These are phyloP conservation scores for Halictus quadricinctus DNA, from an alignment of 2,888 invertebrate genomes.

Conservation along the genomic window DNA sequence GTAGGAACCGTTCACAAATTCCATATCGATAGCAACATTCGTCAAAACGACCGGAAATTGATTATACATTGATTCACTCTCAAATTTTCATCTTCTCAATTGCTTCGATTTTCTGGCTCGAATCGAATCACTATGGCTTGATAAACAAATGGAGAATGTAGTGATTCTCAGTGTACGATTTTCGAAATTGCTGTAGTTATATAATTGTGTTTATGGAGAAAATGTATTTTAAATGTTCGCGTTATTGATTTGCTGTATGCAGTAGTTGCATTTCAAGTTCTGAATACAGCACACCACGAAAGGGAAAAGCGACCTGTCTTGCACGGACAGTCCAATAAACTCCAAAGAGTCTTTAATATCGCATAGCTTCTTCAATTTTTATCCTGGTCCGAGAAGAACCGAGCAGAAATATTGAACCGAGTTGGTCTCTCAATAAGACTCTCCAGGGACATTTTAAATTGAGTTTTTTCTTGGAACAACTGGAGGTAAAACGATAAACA, in stretches of 20 bases:
- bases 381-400: not conserved
- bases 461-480: not conserved
- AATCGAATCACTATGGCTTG: too few relatives aligned
- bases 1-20: not conserved
- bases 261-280: not conserved
- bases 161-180: not conserved
- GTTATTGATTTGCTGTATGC: not conserved
- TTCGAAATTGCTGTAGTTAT: not conserved
- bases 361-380: constrained; percentile 1
- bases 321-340: not conserved
- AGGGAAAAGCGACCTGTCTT: not conserved
- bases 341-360: not conserved
- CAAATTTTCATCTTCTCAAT: too few relatives aligned
- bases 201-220: not conserved
- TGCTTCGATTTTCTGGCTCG: too few relatives aligned
- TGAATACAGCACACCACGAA: not conserved
- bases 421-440: not conserved
- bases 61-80: too few relatives aligned
- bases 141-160: too few relatives aligned
- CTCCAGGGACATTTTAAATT: constrained; percentile 10
- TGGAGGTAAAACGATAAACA: not conserved
- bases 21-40: not conserved
- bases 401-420: not conserved
- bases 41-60: not conserved
- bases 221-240: not conserved